Conservation (phyloP, 2,113 vertebrate species). For the Parus major region DNA sequence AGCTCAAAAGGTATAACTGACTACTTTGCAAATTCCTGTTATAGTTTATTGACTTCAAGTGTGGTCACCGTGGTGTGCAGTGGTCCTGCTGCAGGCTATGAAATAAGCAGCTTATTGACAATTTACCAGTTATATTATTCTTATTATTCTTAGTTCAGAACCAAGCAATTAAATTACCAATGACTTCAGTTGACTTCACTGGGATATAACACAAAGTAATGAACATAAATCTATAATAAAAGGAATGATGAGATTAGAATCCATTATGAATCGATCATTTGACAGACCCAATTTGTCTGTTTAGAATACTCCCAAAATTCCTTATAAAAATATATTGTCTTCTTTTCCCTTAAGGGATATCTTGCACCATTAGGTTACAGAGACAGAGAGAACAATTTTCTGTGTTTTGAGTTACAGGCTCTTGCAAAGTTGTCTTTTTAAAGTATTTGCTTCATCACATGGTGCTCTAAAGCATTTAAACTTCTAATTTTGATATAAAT, state of each 20-base stretch:
- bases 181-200: neutral
- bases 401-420: neutral
- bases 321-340: neutral
- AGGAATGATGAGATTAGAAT: neutral
- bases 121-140: neutral
- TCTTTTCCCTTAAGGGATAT: neutral
- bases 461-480: neutral
- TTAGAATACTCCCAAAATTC: neutral
- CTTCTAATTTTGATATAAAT: neutral
- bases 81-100: neutral
- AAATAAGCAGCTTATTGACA: constrained; percentile 19
- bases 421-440: neutral
- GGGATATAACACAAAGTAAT: neutral
- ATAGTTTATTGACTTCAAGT: neutral
- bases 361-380: neutral
- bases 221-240: neutral
- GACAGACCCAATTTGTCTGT: neutral
- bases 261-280: neutral
- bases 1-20: neutral
- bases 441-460: neutral
- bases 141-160: neutral
- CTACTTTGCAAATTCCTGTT: neutral
- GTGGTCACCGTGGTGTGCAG: neutral
- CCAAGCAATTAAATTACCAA: neutral
- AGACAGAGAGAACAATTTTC: neutral